Percentiles rank a stretch among this genome's conserved stretches.
Conservation (phyloP, 2,113 vertebrate species). For the Pimephales promelas region DNA sequence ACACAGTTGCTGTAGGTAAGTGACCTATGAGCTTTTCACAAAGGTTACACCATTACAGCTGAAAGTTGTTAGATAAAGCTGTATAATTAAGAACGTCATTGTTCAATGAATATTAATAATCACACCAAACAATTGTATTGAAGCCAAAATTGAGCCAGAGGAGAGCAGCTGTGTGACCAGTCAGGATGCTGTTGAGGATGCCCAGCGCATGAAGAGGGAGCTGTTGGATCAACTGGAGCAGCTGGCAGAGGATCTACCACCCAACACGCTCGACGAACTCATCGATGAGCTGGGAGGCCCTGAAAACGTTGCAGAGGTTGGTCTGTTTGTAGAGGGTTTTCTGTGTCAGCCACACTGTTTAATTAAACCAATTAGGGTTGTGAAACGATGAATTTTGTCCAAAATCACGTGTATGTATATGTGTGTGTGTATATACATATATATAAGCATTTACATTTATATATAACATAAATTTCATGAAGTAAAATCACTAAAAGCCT, state of each 20-base stretch:
- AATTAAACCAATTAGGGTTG: background rate
- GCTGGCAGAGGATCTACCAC: conserved; percentile 89
- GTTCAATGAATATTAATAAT: too few species aligned
- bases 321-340: background rate
- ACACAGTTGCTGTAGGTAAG: conserved; percentile 68
- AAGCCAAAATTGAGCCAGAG: conserved; percentile 82
- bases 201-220: conserved; percentile 94
- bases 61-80: background rate
- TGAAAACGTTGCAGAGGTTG: conserved; percentile 96
- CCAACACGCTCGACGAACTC: conserved; percentile 95
- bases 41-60: background rate
- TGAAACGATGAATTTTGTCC: too few species aligned
- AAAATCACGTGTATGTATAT: too few species aligned
- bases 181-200: conserved; percentile 93
- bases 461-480: too few species aligned
- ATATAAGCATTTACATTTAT: too few species aligned
- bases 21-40: background rate
- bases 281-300: conserved; percentile 97
- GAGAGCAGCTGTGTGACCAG: conserved; percentile 88
- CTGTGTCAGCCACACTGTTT: background rate
- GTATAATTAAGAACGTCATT: background rate
- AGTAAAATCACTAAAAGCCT: too few species aligned
- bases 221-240: conserved; percentile 91
- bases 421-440: too few species aligned
- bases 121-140: background rate